A percentile compares a stretch with the other conserved stretches of the same genome.
phyloP scores from a whole-genome alignment of 2,113 vertebrate genomes.

The Pseudolaguvia tuberculata region DNA sequence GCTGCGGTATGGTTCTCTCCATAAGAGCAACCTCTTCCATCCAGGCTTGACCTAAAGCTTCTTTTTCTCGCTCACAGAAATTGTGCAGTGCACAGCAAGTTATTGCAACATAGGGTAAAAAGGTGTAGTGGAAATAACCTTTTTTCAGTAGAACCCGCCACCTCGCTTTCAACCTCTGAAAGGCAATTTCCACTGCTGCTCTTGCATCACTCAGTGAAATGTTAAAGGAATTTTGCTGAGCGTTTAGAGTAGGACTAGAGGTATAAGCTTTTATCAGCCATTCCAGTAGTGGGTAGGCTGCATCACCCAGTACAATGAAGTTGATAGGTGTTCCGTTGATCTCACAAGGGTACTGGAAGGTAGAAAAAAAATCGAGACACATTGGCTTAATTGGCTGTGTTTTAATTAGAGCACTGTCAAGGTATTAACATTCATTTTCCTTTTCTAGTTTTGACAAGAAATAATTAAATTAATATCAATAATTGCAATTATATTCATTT shows the following conservation, averaged over 20 bases:
- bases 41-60: neutral
- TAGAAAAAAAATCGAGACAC: neutral
- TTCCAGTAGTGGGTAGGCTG: neutral
- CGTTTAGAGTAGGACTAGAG: neutral
- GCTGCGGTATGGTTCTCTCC: neutral
- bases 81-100: conserved; percentile 9
- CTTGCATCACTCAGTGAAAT: neutral
- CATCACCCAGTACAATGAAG: neutral
- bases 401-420: neutral
- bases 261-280: neutral
- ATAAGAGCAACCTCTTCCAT: conserved; percentile 15
- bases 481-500: too few relatives aligned
- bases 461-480: neutral
- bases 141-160: neutral
- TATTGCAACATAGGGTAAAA: conserved; percentile 11
- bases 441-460: neutral
- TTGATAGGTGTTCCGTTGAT: neutral
- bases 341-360: neutral
- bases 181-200: neutral
- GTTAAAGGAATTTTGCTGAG: conserved; percentile 14
- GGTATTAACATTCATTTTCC: neutral
- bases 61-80: neutral
- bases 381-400: neutral
- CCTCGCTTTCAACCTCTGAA: conserved; percentile 2
- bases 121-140: conserved; percentile 8